These are phyloP conservation scores for Chiroxiphia lanceolata DNA, from an alignment of 2,797 vertebrate genomes.

Conservation along the genomic window DNA sequence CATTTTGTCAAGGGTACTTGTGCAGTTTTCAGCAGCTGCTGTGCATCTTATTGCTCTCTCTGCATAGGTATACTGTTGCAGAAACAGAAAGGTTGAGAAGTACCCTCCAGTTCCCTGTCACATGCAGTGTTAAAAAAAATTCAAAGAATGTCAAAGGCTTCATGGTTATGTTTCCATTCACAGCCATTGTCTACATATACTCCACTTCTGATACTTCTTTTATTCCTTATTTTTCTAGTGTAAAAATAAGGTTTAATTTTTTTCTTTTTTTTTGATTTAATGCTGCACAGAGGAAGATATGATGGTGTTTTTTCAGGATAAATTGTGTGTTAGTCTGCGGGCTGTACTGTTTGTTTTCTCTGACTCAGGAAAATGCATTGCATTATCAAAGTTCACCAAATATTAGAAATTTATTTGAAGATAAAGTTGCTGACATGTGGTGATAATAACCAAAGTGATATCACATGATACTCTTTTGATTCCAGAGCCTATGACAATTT, in stretches of 20 bases:
- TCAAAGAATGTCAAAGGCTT: background rate
- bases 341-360: background rate
- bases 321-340: background rate
- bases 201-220: background rate
- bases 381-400: background rate
- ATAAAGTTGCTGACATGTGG: background rate
- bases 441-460: background rate
- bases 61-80: background rate
- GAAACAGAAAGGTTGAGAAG: background rate
- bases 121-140: background rate
- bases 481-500: slow-evolving; percentile 84
- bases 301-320: background rate
- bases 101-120: background rate
- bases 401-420: background rate
- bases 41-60: background rate
- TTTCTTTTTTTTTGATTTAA: background rate
- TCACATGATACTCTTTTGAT: background rate
- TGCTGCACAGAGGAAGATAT: background rate
- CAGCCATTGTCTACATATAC: background rate
- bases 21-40: background rate
- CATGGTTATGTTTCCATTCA: background rate
- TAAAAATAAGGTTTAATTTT: background rate
- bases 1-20: background rate
- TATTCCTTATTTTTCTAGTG: background rate
- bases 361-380: background rate